A percentile compares a stretch with the other conserved stretches of the same genome.
These are phyloP conservation scores for Galagoides demidoff DNA, from an alignment of 2,797 vertebrate genomes.

Conservation along the genomic window DNA sequence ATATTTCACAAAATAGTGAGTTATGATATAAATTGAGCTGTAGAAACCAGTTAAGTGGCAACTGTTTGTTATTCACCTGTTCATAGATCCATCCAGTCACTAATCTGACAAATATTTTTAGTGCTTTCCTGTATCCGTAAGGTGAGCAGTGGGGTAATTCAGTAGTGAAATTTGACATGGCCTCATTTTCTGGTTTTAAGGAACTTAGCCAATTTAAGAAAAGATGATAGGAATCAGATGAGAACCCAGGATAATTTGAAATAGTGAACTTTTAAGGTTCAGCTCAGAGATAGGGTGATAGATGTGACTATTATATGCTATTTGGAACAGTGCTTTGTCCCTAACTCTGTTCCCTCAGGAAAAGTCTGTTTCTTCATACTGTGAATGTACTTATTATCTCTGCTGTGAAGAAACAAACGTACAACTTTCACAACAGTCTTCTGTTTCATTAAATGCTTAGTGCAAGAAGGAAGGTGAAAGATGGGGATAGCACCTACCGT, in stretches of 20 bases:
- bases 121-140: not conserved
- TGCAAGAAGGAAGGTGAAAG: not conserved
- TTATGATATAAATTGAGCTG: not conserved
- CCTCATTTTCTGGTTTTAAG: not conserved
- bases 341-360: not conserved
- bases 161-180: not conserved
- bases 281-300: not conserved
- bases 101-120: not conserved
- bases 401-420: not conserved
- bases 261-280: not conserved
- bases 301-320: not conserved
- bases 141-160: not conserved
- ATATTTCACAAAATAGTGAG: not conserved
- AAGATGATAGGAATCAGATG: not conserved
- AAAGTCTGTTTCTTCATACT: slow-evolving; percentile 25
- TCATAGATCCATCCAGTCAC: not conserved
- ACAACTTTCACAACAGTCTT: not conserved
- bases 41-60: not conserved
- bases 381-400: not conserved
- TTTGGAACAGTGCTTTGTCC: not conserved
- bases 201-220: not conserved
- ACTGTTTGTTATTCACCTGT: not conserved
- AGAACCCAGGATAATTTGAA: not conserved
- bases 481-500: too few species aligned
- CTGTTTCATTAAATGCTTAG: slow-evolving; percentile 28